Evolutionary conservation across 2,113 vertebrate genomes (phyloP).

Genomic region (Casuarius casuarius): DNA sequence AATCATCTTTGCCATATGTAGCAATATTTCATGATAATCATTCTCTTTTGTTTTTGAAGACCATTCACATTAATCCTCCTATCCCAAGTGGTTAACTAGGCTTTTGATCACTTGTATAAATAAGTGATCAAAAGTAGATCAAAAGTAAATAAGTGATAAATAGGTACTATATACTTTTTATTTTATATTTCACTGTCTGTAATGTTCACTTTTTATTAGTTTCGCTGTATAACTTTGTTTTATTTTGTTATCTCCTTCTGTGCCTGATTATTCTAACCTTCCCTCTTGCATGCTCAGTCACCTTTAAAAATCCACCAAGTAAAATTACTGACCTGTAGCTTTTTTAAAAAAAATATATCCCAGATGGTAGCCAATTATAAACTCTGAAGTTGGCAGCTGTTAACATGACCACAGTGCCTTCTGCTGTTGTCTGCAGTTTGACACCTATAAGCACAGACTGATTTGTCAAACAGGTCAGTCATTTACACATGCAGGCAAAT

Average conservation of each 20-base stretch:
- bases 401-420: not conserved
- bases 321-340: constrained; percentile 7
- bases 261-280: not conserved
- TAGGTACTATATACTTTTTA: not conserved
- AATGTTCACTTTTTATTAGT: not conserved
- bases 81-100: not conserved
- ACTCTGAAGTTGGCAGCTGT: constrained; percentile 14
- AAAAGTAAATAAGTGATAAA: too few species aligned
- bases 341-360: not conserved
- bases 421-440: constrained; percentile 18
- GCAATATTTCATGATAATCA: not conserved
- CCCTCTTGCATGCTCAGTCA: not conserved
- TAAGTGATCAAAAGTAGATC: too few species aligned
- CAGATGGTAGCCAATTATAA: constrained; percentile 23
- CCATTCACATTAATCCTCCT: not conserved
- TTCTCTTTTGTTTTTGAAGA: not conserved
- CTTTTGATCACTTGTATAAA: constrained; percentile 1
- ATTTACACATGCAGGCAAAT: not conserved
- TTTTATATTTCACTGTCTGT: not conserved
- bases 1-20: not conserved
- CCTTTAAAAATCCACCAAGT: constrained; percentile 3
- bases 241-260: not conserved
- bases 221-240: not conserved
- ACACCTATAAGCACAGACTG: not conserved
- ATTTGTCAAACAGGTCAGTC: not conserved